Evolutionary conservation across 2,888 invertebrate genomes (phyloP).

Genomic region (Hololepta plana): DNA sequence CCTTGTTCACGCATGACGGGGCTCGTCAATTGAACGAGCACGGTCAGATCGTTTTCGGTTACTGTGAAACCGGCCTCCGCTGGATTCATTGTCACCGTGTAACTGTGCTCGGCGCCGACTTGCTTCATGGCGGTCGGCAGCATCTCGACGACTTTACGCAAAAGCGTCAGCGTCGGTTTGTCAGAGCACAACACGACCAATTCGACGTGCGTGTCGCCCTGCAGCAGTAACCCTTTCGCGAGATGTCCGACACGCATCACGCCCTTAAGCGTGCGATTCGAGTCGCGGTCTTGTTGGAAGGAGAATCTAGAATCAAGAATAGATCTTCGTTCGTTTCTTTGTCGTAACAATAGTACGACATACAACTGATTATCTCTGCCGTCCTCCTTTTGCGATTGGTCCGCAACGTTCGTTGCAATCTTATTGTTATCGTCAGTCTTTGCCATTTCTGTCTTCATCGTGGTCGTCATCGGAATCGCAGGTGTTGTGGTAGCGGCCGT

Average conservation of each 20-base stretch:
- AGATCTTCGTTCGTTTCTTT: no score
- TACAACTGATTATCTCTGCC: conserved; percentile 67
- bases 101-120: conserved; percentile 56
- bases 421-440: conserved; percentile 14
- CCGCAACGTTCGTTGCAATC: conserved; percentile 20
- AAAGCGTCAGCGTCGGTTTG: conserved; percentile 74
- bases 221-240: conserved; percentile 75
- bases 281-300: conserved; percentile 43
- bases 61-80: conserved; percentile 76
- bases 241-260: conserved; percentile 92
- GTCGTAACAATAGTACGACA: conserved; percentile 19
- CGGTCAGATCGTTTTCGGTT: conserved; percentile 57
- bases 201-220: conserved; percentile 77
- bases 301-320: conserved; percentile 30
- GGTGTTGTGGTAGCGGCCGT: conserved; percentile 6
- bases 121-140: conserved; percentile 61
- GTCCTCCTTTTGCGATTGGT: conserved; percentile 36
- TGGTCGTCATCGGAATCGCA: conserved; percentile 5
- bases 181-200: conserved; percentile 90
- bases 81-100: conserved; percentile 67
- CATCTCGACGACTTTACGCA: conserved; percentile 73
- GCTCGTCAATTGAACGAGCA: conserved; percentile 81
- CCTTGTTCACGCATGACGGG: conserved; percentile 80
- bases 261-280: conserved; percentile 69
- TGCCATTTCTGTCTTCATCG: conserved; percentile 10